Conservation (phyloP, 2,113 vertebrate genomes). For the Nycticorax nycticorax region DNA sequence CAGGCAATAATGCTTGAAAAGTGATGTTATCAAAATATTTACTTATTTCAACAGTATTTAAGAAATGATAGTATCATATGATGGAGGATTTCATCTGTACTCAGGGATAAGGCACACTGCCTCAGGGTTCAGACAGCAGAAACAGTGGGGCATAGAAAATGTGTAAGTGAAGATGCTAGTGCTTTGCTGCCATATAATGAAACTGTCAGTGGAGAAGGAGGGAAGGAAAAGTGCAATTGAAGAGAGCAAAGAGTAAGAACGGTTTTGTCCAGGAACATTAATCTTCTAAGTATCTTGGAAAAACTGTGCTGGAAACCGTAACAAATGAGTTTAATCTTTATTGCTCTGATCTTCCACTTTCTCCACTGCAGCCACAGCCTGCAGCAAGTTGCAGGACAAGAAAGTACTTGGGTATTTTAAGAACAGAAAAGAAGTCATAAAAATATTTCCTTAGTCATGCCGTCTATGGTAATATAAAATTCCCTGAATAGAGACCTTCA, state of each 20-base stretch:
- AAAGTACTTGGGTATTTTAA: not conserved
- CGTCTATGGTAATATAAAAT: slow-evolving; percentile 17
- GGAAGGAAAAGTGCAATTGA: not conserved
- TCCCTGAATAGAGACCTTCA: not conserved
- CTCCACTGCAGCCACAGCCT: not conserved
- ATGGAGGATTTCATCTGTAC: not conserved
- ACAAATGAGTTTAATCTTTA: not conserved
- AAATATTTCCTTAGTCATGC: slow-evolving; percentile 40
- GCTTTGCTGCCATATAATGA: not conserved
- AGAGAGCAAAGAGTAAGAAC: not conserved
- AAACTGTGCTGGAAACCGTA: not conserved
- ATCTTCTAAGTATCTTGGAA: not conserved
- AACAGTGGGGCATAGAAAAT: not conserved
- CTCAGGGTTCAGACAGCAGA: not conserved
- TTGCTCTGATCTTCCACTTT: not conserved
- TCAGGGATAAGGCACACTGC: not conserved
- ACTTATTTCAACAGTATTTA: not conserved
- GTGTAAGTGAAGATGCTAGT: not conserved
- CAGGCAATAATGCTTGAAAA: not conserved
- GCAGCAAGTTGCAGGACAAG: not conserved
- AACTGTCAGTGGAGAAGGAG: not conserved
- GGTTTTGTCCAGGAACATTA: not conserved
- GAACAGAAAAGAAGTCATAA: slow-evolving; percentile 22
- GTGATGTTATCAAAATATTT: not conserved
- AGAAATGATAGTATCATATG: not conserved